Evolutionary conservation across 1,140 invertebrate species (phyloP).

Genomic region (Drosophila funebris): DNA sequence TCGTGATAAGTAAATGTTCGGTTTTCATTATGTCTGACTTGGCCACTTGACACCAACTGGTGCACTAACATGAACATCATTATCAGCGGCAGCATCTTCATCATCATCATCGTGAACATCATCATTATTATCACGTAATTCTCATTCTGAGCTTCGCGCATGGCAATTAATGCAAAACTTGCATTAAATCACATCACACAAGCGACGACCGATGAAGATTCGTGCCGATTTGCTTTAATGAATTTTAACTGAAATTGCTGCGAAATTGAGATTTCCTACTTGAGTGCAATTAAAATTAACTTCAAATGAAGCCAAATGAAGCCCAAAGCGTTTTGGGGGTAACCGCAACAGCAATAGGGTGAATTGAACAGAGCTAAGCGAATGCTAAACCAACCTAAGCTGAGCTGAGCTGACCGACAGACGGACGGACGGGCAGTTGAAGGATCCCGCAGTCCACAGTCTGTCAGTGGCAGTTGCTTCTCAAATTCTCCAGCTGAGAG

Average conservation of each 20-base stretch:
- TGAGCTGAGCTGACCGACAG: slow-evolving; percentile 8
- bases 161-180: slow-evolving; percentile 57
- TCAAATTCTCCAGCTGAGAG: slow-evolving; percentile 3
- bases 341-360: slow-evolving; percentile 29
- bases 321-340: slow-evolving; percentile 48
- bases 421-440: not conserved
- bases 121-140: slow-evolving; percentile 12
- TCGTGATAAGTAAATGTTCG: not conserved
- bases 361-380: not conserved
- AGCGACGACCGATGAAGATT: slow-evolving; percentile 27
- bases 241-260: slow-evolving; percentile 64
- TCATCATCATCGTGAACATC: slow-evolving; percentile 9
- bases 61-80: slow-evolving; percentile 15
- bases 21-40: slow-evolving; percentile 3
- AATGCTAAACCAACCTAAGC: no score
- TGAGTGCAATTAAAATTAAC: slow-evolving; percentile 77
- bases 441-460: slow-evolving; percentile 17
- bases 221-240: slow-evolving; percentile 55
- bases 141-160: slow-evolving; percentile 6
- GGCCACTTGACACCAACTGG: slow-evolving; percentile 23
- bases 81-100: slow-evolving; percentile 18
- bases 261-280: slow-evolving; percentile 79
- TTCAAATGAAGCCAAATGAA: slow-evolving; percentile 53
- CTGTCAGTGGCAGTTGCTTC: slow-evolving; percentile 15
- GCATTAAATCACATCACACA: slow-evolving; percentile 47